Percentiles rank a stretch among this genome's conserved stretches.
phyloP scores from a whole-genome alignment of 2,888 invertebrate species.

The Ernsta delagoae region DNA sequence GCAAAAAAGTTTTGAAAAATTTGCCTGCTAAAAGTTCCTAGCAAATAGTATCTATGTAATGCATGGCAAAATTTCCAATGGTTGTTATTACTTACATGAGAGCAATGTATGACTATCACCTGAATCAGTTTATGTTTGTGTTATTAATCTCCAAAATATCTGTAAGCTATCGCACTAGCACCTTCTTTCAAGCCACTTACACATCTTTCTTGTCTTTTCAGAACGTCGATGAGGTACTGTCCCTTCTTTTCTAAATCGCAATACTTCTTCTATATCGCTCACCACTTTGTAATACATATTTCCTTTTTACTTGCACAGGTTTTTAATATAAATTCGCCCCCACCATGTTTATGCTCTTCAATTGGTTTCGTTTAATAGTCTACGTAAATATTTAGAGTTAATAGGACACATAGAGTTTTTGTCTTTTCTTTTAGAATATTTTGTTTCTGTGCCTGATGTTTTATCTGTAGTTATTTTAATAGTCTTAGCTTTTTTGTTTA shows the following conservation, averaged over 20 bases:
- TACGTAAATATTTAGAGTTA: slow-evolving; percentile 17
- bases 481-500: neutral
- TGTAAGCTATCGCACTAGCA: slow-evolving; percentile 64
- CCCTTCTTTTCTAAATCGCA: slow-evolving; percentile 59
- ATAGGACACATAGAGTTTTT: slow-evolving; percentile 20
- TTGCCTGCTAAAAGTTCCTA: slow-evolving; percentile 14
- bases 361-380: slow-evolving; percentile 17
- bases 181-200: slow-evolving; percentile 70
- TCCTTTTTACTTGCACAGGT: slow-evolving; percentile 65
- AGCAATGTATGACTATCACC: slow-evolving; percentile 10
- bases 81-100: slow-evolving; percentile 10
- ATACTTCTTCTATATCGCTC: slow-evolving; percentile 57
- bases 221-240: slow-evolving; percentile 86
- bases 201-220: slow-evolving; percentile 85
- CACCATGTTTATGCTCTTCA: slow-evolving; percentile 37
- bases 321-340: slow-evolving; percentile 36
- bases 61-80: slow-evolving; percentile 29
- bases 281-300: slow-evolving; percentile 57
- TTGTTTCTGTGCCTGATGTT: slow-evolving; percentile 24
- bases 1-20: slow-evolving; percentile 12
- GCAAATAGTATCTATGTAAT: slow-evolving; percentile 21
- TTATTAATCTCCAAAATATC: slow-evolving; percentile 38
- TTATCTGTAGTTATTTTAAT: slow-evolving; percentile 18
- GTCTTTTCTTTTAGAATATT: slow-evolving; percentile 5
- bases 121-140: slow-evolving; percentile 11